These are phyloP conservation scores for Epizoanthus scotinus DNA, from an alignment of 92 coral and sea anemone species.

Conservation along the genomic window DNA sequence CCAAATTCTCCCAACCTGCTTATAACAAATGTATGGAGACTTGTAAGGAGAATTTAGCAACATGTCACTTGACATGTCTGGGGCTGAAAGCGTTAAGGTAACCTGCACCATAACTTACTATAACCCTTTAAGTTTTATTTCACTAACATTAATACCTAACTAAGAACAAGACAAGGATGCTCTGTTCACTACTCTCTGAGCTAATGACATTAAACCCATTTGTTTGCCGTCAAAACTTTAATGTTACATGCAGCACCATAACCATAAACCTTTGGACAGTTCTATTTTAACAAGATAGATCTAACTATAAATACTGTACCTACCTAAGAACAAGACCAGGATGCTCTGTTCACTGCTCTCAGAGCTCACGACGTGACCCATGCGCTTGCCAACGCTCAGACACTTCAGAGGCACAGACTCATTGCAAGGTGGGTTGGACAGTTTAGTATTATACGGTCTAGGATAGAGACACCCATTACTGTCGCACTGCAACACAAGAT, in stretches of 20 bases:
- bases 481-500: conserved; percentile 71
- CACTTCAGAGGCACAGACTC: conserved; percentile 81
- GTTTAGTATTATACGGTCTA: conserved; percentile 86
- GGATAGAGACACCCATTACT: conserved; percentile 85
- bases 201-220: conserved; percentile 50
- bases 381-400: conserved; percentile 66
- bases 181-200: conserved; percentile 56
- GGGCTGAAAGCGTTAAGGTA: too few species aligned
- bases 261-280: too few species aligned
- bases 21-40: too few species aligned
- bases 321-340: conserved; percentile 71
- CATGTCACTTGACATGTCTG: too few species aligned
- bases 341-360: conserved; percentile 59
- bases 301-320: too few species aligned
- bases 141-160: too few species aligned
- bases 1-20: too few species aligned
- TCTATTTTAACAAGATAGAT: background rate
- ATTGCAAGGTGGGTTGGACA: conserved; percentile 60
- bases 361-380: conserved; percentile 51
- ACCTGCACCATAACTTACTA: too few species aligned
- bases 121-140: too few species aligned
- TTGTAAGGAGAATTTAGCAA: too few species aligned
- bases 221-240: conserved; percentile 48
- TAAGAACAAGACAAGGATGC: conserved; percentile 59
- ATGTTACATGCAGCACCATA: too few species aligned